Percentiles rank a stretch among this genome's conserved stretches.
Conservation (phyloP, 2,888 invertebrate species). For the Apamea monoglypha region DNA sequence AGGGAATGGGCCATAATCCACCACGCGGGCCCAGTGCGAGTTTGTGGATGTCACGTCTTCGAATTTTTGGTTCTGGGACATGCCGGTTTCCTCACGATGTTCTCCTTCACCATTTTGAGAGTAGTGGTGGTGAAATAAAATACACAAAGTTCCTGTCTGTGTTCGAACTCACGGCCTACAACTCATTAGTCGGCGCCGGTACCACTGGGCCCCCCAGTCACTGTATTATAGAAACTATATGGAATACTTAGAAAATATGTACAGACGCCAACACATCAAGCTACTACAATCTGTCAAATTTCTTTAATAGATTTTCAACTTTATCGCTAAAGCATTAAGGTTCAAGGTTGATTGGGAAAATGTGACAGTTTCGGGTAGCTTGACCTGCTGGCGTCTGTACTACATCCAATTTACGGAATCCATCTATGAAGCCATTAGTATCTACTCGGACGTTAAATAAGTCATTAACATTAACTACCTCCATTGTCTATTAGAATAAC, state of each 20-base stretch:
- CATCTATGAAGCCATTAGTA: slow-evolving; percentile 5
- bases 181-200: background rate
- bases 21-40: background rate
- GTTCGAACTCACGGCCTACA: background rate
- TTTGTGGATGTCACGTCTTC: background rate
- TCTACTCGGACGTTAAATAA: slow-evolving; percentile 13
- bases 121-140: background rate
- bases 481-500: slow-evolving; percentile 31
- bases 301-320: too few species aligned
- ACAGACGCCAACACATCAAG: too few species aligned
- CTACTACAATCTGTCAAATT: too few species aligned
- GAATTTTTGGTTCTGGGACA: background rate
- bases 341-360: too few species aligned
- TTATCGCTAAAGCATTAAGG: too few species aligned
- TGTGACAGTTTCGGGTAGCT: too few species aligned
- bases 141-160: background rate
- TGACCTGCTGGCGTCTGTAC: too few species aligned
- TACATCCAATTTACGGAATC: background rate
- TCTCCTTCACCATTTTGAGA: background rate
- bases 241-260: background rate
- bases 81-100: background rate
- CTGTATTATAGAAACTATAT: background rate
- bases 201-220: background rate
- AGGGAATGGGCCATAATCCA: background rate
- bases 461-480: slow-evolving; percentile 33